Evolutionary conservation across 2,888 invertebrate genomes (phyloP).

Genomic region (Dugesia japonica): DNA sequence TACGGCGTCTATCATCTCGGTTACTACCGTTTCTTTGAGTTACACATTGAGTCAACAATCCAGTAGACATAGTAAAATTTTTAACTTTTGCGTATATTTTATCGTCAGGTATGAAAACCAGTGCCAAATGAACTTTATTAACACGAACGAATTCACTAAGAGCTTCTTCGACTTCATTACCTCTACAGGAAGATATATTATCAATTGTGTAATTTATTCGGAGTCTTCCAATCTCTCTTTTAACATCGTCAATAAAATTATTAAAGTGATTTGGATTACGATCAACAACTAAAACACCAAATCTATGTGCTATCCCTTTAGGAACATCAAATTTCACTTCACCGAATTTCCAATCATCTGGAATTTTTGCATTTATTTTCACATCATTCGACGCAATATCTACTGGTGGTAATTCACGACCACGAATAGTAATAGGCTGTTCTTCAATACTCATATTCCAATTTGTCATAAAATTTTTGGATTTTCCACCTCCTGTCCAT

Average conservation of each 20-base stretch:
- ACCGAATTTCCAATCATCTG: not conserved
- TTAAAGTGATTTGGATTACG: not conserved
- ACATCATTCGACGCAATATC: not conserved
- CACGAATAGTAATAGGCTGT: constrained; percentile 50
- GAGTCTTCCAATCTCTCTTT: not conserved
- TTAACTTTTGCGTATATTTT: constrained; percentile 1
- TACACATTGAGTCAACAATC: constrained; percentile 1
- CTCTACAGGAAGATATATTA: not conserved
- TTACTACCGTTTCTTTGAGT: not conserved
- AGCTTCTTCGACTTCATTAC: not conserved
- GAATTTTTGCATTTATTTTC: not conserved
- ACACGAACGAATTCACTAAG: not conserved
- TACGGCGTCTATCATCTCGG: not conserved
- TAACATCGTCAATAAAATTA: not conserved
- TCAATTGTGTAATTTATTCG: not conserved
- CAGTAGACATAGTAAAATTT: not conserved
- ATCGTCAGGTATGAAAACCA: not conserved
- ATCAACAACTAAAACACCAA: constrained; percentile 20
- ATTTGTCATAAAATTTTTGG: constrained; percentile 42
- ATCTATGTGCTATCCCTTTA: not conserved
- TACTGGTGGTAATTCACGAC: constrained; percentile 53
- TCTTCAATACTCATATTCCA: constrained; percentile 54
- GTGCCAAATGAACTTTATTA: not conserved
- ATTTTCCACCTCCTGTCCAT: constrained; percentile 37
- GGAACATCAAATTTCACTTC: not conserved